A percentile compares a stretch with the other conserved stretches of the same genome.
Conservation (phyloP, 2,113 vertebrate genomes). For the Hypomesus transpacificus region DNA sequence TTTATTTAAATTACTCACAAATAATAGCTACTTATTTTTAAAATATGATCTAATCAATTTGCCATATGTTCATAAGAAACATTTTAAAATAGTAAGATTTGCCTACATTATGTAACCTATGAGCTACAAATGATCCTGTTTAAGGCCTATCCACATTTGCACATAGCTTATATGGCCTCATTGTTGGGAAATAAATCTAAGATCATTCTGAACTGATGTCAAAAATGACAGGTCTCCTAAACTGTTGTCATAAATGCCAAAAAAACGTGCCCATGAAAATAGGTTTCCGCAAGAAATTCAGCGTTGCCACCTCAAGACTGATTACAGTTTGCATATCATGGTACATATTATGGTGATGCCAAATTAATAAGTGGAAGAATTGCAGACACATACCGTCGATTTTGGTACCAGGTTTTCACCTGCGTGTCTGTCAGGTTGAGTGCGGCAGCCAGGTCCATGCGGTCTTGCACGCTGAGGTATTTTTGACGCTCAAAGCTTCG, state of each 20-base stretch:
- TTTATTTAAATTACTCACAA: neutral
- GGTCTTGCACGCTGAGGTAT: conserved; percentile 97
- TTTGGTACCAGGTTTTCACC: conserved; percentile 97
- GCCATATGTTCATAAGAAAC: neutral
- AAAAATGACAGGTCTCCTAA: too few species aligned
- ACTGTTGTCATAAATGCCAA: too few species aligned
- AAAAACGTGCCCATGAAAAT: too few species aligned
- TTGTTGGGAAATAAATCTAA: too few species aligned
- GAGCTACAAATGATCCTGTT: too few species aligned
- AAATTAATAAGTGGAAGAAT: neutral
- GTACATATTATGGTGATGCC: neutral
- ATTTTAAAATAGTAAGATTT: neutral
- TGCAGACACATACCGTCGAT: conserved; percentile 77
- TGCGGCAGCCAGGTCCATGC: conserved; percentile 96
- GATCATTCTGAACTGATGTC: too few species aligned
- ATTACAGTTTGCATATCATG: too few species aligned
- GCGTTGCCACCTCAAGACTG: too few species aligned
- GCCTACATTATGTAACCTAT: too few species aligned
- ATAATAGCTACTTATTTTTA: neutral
- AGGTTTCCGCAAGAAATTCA: too few species aligned
- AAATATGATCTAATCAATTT: neutral
- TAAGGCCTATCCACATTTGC: too few species aligned
- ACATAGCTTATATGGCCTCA: too few species aligned
- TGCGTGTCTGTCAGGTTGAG: conserved; percentile 95
- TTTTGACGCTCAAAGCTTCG: conserved; percentile 97